A percentile compares a stretch with the other conserved stretches of the same genome.
phyloP scores from a whole-genome alignment of 2,113 vertebrate genomes.

The Protobothrops flavoviridis region DNA sequence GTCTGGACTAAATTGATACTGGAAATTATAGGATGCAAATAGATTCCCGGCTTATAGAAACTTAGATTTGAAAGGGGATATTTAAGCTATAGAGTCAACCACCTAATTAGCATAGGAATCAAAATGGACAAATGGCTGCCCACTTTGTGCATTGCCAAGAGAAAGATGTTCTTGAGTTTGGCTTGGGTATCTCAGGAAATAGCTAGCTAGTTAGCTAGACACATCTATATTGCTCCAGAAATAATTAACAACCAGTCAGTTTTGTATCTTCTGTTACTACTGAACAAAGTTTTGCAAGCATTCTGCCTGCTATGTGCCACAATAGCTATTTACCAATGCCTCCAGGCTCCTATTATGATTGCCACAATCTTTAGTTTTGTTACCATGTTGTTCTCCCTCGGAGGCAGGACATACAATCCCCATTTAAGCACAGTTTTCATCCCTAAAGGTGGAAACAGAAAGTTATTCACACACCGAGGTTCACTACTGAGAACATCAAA shows the following conservation, averaged over 20 bases:
- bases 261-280: background rate
- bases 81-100: background rate
- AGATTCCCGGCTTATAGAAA: background rate
- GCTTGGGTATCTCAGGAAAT: slow-evolving; percentile 34
- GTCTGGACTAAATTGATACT: background rate
- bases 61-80: background rate
- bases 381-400: background rate
- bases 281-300: background rate
- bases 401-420: background rate
- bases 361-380: background rate
- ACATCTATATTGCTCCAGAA: background rate
- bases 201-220: slow-evolving; percentile 13
- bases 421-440: background rate
- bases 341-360: background rate
- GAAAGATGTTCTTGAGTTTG: slow-evolving; percentile 21
- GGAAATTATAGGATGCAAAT: background rate
- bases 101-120: background rate
- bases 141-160: slow-evolving; percentile 38
- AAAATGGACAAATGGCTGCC: background rate
- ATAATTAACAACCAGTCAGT: background rate
- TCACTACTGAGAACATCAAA: background rate
- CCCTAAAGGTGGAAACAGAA: no score
- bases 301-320: background rate
- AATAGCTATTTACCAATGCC: background rate
- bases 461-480: background rate